Conservation (phyloP, 2,888 invertebrate species). For the Drosophila neotestacea region DNA sequence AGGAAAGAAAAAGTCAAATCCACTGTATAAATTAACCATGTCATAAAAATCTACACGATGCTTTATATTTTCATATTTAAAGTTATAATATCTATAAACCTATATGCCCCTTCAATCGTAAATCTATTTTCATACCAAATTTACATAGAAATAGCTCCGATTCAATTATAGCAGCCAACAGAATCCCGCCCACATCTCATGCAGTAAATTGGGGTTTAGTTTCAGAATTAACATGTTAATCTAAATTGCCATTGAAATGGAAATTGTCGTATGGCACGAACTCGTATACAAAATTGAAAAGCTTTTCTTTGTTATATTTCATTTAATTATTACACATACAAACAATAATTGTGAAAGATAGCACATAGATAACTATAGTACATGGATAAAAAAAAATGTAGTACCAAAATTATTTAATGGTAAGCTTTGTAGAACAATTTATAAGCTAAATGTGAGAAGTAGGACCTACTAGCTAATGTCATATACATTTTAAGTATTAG, state of each 20-base stretch:
- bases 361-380: not conserved
- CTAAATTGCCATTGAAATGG: constrained; percentile 8
- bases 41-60: no score
- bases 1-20: no score
- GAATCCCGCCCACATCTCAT: not conserved
- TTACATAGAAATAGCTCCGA: not conserved
- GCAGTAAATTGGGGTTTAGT: not conserved
- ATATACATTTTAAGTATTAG: no score
- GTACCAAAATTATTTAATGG: no score
- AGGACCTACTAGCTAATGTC: no score
- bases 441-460: no score
- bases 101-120: no score
- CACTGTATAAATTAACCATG: no score
- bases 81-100: no score
- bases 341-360: not conserved
- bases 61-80: no score
- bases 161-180: constrained; percentile 5
- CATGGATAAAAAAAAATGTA: not conserved
- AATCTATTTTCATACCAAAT: no score
- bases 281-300: not conserved
- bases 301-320: constrained; percentile 6
- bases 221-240: constrained; percentile 15
- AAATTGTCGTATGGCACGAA: constrained; percentile 6
- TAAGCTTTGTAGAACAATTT: no score
- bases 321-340: not conserved